Base-by-base conservation (phyloP, 2,888 invertebrate species). In the Pollenia griseotomentosa region DNA sequence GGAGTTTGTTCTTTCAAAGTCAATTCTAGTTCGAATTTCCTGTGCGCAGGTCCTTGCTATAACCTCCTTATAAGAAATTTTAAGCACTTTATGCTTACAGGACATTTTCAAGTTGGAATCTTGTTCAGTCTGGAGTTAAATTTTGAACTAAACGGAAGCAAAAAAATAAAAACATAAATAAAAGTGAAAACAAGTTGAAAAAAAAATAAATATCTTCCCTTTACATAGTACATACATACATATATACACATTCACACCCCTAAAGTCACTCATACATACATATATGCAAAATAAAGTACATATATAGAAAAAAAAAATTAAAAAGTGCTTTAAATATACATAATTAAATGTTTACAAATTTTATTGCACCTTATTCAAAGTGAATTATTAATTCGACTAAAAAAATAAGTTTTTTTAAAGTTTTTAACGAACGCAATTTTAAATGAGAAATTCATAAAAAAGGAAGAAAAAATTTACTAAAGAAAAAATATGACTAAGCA, bases 71-170 rank as follows among this genome's bases (percentile, higher is more conserved):
- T 73, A 87, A 88, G 75, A 89, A 89, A 89, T 90, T 89, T 80
- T 11, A 79, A 65, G 23, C 55, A 68, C 23, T 65, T 46, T 66
- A 48, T 86, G 88, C 88, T 85, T 88, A 88, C 85, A 91, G 92
- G 93, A 92, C 91, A 92, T 90, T 89, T 89, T 89, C 90, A 89
- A 89, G 89, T 88, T 89, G 85, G 89, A 77, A 89, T 83, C 89
- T 90, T 89, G 89, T 91, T 92, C 92, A 93, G 93, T 93, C 92
- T 92, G 91, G 91, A 92, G 90, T 92, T 91, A 92, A 91, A 92
- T 91, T 91, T 91, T 90, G 91, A 93, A 91, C 92, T 90, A 92
- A 90, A 90, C 91, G 92, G 92, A 91, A 92, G 92, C 91, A 91
- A 90, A 89, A 82, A 89, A 86, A 74, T 46, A 66, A 89, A 82